Conservation (phyloP, 1,140 invertebrate genomes). For the Nylanderia fulva region DNA sequence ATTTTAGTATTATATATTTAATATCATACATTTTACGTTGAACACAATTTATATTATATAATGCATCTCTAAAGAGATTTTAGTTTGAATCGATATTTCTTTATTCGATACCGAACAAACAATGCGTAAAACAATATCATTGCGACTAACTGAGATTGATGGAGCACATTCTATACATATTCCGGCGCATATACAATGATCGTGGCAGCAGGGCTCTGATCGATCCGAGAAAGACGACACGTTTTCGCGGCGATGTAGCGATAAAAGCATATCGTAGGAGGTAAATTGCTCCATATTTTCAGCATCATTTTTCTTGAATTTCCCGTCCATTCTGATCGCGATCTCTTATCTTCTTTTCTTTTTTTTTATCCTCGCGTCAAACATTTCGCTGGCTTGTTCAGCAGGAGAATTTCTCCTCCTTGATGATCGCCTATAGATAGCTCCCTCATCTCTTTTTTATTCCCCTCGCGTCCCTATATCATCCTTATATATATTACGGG, state of each 20-base stretch:
- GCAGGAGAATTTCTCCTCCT: neutral
- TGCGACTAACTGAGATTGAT: conserved; percentile 33
- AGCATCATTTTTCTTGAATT: conserved; percentile 62
- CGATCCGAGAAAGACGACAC: conserved; percentile 39
- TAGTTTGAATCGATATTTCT: neutral
- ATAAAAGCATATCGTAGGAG: conserved; percentile 43
- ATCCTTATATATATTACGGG: neutral
- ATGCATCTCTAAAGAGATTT: neutral
- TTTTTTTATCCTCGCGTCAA: conserved; percentile 44
- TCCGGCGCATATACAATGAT: conserved; percentile 21
- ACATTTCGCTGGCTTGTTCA: conserved; percentile 37
- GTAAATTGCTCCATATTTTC: conserved; percentile 61
- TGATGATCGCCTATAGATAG: conserved; percentile 30
- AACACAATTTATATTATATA: neutral
- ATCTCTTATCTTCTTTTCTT: conserved; percentile 2
- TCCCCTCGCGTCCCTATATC: neutral
- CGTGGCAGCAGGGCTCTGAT: conserved; percentile 33
- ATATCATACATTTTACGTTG: no score
- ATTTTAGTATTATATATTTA: no score
- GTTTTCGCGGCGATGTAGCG: conserved; percentile 45
- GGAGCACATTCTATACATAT: conserved; percentile 17
- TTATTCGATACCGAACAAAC: neutral
- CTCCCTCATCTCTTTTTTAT: conserved; percentile 1
- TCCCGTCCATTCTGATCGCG: conserved; percentile 37
- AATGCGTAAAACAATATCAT: conserved; percentile 28